Evolutionary conservation across 2,113 vertebrate genomes (phyloP), one percentile per base, ranked within the genome.

Genomic region (Oxyura jamaicensis): DNA sequence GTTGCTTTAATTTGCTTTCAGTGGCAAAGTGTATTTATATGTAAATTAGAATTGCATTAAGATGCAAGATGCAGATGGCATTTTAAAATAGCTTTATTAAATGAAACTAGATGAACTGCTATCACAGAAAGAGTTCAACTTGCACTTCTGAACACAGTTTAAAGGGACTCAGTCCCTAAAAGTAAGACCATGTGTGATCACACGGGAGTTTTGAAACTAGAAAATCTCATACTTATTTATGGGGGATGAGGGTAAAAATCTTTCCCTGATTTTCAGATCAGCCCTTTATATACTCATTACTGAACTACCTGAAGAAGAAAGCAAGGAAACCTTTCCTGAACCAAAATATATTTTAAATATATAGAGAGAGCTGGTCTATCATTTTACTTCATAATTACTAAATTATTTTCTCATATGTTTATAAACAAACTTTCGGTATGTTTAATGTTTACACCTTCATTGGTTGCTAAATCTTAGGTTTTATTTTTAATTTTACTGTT

Each of bases 61-160:
- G 77, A 91, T 0, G 0, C 55, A 81, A 92, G 77, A 91, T 0
- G 0, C 55, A 78, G 44, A 52, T 33, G 77, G 76, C 44, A 81
- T 86, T 92, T 91, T 90, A 74, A 91, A 89, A 89, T 31, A 78
- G 25, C 25, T 88, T 86, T 93, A 77, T 77, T 84, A 78, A 86
- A 94, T 55, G 13, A 91, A 94, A 89, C 36, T 59, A 84, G 36
- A 89, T 92, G 73, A 87, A 66, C 7, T 33, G 66, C 39, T 84
- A 89, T 13, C 8, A 62, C 8, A 80, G 55, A 66, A n/a, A 46
- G 69, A 46, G 52, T 71, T 74, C 31, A 83, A 4, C 28, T 44
- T 0, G 0, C 13, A 15, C 58, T 80, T 86, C 48, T 69, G 93
- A 95, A 82, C 28, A 62, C 12, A 87, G 11, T 9, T 50, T 69